Evolutionary conservation across 2,113 vertebrate genomes (phyloP).

Genomic region (Psettodes erumei): DNA sequence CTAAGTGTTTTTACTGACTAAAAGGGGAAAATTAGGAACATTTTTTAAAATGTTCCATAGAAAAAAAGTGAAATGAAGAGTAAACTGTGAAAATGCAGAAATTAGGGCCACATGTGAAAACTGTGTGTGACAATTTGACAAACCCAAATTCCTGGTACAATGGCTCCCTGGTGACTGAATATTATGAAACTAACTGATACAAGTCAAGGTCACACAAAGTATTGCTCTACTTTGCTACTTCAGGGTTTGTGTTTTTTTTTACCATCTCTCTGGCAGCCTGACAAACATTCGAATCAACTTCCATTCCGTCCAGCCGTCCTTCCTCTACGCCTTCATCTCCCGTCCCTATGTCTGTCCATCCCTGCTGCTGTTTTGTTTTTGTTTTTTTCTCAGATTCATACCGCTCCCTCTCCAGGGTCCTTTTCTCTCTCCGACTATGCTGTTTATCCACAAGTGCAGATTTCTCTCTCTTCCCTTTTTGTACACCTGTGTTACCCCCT

Average conservation of each 20-base stretch:
- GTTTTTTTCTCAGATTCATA: neutral
- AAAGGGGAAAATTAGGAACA: neutral
- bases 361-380: constrained; percentile 10
- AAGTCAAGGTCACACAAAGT: neutral
- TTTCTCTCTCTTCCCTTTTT: constrained; percentile 31
- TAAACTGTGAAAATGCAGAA: no score
- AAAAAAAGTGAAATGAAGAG: neutral
- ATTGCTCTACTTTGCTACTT: neutral
- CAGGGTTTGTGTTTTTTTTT: neutral
- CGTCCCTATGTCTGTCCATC: neutral
- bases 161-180: neutral
- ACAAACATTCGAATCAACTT: neutral
- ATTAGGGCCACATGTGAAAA: no score
- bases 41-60: neutral
- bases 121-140: no score
- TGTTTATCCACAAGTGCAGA: constrained; percentile 54
- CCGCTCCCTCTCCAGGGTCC: constrained; percentile 1
- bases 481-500: constrained; percentile 20
- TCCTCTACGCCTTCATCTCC: neutral
- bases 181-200: constrained; percentile 9
- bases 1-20: no score
- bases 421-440: constrained; percentile 34
- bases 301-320: neutral
- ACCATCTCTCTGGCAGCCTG: constrained; percentile 5
- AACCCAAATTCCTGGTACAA: no score